Percentiles rank a stretch among this genome's conserved stretches.
Conservation (phyloP, 1,140 invertebrate genomes). For the Chlorops oryzae region DNA sequence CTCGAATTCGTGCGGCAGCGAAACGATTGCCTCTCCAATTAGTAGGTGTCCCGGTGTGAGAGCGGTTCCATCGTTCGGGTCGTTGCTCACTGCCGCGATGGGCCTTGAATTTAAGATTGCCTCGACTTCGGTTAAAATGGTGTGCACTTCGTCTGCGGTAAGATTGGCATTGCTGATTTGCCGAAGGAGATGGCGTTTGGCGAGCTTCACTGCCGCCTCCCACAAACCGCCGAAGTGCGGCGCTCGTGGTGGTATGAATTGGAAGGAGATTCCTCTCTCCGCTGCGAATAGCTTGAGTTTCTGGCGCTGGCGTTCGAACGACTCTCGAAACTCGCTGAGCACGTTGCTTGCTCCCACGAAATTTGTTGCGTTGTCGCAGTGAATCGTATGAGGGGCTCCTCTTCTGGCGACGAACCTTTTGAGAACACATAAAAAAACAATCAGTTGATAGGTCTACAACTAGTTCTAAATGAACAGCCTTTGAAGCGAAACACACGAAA, state of each 20-base stretch:
- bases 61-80: slow-evolving; percentile 21
- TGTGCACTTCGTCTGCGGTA: slow-evolving; percentile 11
- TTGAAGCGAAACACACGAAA: slow-evolving; percentile 29
- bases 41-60: too few species aligned
- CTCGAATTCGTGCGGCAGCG: not conserved
- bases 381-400: slow-evolving; percentile 12
- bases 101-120: slow-evolving; percentile 22
- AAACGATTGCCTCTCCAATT: too few species aligned
- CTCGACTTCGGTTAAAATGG: slow-evolving; percentile 17
- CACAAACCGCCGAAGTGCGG: slow-evolving; percentile 28
- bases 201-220: slow-evolving; percentile 21
- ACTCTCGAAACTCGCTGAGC: not conserved
- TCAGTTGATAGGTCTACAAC: slow-evolving; percentile 32
- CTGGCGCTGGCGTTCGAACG: not conserved
- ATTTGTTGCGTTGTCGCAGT: slow-evolving; percentile 23
- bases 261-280: slow-evolving; percentile 4
- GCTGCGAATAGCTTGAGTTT: not conserved
- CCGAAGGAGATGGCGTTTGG: not conserved
- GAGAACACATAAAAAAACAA: slow-evolving; percentile 30
- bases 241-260: slow-evolving; percentile 12
- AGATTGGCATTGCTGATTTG: not conserved
- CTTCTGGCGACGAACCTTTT: slow-evolving; percentile 34
- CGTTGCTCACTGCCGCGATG: slow-evolving; percentile 5
- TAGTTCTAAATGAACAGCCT: slow-evolving; percentile 38
- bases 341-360: slow-evolving; percentile 9